Conservation (phyloP, 2,888 invertebrate genomes). For the Ichneumon xanthorius region DNA sequence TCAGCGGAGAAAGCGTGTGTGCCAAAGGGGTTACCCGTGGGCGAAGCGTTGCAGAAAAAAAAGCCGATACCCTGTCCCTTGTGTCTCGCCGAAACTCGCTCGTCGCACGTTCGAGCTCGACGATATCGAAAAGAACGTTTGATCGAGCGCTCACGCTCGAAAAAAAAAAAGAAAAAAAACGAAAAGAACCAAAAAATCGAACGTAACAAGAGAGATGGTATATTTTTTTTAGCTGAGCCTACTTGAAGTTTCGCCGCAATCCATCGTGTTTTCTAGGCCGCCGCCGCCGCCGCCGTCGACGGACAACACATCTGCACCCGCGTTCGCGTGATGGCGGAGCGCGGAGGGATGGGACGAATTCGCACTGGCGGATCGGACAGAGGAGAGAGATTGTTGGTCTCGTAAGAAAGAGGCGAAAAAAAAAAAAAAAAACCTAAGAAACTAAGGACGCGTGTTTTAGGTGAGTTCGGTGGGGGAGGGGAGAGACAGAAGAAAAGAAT, state of each 20-base stretch:
- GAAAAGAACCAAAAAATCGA: conserved; percentile 48
- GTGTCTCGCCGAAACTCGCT: conserved; percentile 1
- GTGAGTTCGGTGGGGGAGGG: conserved; percentile 18
- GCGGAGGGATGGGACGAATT: conserved; percentile 72
- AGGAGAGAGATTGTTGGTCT: conserved; percentile 44
- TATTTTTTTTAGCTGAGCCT: conserved; percentile 70
- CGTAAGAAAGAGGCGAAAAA: background rate
- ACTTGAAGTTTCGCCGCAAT: conserved; percentile 84
- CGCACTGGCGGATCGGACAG: conserved; percentile 50
- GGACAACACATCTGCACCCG: conserved; percentile 80
- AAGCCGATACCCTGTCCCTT: conserved; percentile 11
- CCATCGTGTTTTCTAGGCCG: conserved; percentile 81
- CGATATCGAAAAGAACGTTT: background rate
- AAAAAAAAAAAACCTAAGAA: background rate
- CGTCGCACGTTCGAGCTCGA: background rate
- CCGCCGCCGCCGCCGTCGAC: conserved; percentile 79
- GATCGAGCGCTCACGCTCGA: conserved; percentile 20
- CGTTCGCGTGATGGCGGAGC: conserved; percentile 74
- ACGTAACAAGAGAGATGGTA: conserved; percentile 60
- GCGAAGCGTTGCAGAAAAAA: conserved; percentile 37
- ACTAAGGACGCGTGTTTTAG: background rate
- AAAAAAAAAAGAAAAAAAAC: conserved; percentile 36
- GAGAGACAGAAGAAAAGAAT: conserved; percentile 35
- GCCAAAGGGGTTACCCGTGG: conserved; percentile 43
- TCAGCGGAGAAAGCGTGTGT: conserved; percentile 20